phyloP scores from a whole-genome alignment of 2,113 vertebrate genomes.

The Spheniscus mendiculus region DNA sequence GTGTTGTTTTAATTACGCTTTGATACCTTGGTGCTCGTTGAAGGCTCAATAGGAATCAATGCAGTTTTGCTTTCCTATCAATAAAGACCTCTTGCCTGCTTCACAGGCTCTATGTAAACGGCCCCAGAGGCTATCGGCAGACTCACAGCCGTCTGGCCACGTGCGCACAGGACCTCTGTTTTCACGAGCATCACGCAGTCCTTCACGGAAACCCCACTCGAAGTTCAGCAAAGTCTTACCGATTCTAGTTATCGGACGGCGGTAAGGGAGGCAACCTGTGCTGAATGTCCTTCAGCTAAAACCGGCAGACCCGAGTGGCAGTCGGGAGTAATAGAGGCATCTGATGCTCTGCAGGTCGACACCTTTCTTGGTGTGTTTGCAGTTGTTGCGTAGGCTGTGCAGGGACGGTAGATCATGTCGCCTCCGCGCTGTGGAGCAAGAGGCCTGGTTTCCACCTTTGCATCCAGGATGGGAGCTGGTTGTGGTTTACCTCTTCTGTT shows the following conservation, averaged over 20 bases:
- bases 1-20: conserved; percentile 49
- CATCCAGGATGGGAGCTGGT: accelerated
- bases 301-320: background rate
- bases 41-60: conserved; percentile 27
- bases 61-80: conserved; percentile 31
- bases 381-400: accelerated
- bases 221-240: background rate
- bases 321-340: accelerated
- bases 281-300: background rate
- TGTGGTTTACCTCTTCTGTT: background rate
- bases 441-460: background rate
- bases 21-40: conserved; percentile 17
- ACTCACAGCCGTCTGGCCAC: background rate
- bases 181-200: accelerated
- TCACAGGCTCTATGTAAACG: accelerated
- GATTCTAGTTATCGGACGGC: accelerated
- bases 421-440: background rate
- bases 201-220: accelerated
- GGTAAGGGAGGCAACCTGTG: background rate
- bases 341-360: accelerated
- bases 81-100: background rate
- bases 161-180: accelerated
- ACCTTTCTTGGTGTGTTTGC: background rate
- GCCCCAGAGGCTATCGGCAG: accelerated
- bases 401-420: accelerated